Base-by-base conservation (phyloP, 2,888 invertebrate species). In the Yponomeuta plumbellus region DNA sequence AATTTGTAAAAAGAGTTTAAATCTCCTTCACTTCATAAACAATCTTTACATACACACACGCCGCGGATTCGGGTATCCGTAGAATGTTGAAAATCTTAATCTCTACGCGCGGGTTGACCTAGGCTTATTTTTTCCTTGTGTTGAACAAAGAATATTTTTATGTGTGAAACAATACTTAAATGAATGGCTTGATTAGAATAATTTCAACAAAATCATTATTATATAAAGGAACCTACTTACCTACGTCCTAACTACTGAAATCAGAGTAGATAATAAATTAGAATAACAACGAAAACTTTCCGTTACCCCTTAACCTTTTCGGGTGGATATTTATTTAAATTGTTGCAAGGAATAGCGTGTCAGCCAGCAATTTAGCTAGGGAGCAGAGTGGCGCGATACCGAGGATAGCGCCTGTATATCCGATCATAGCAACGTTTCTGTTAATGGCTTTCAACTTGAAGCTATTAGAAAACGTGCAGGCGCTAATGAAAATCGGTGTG, bases 391-490 rank as follows among this genome's bases (percentile, higher is more conserved):
- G 61, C 34, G 17, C 17, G 23, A 26, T 26, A 34, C 4, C n/a
- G 40, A 4, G 21, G 44, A 21, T 40, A 63, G 63, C 63, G 63
- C 63, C 63, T 63, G 63, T 39, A 21, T 10, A 40, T 63, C 63
- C 20, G 63, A 63, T 64, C 52, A 26, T 23, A 52, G 44, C 20
- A 44, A 44, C 40, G 64, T 64, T 64, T 64, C 52, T 6, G 21
- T 2, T 52, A 56, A 56, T 56, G 56, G 20, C 56, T 56, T 56
- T 56, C 57, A 57, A 57, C 40, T 64, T 17, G 26, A 56, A 56
- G 64, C 56, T 56, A 56, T 56, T 8, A 64, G 23, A n/a, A 63
- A 39, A 40, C 63, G 23, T 13, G 20, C n/a, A 34, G 61, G 61
- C 61, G 20, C 61, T 61, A 61, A 61, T 26, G 22, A 58, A 22